These are phyloP conservation scores for Athrips mouffetella DNA, from an alignment of 2,888 invertebrate genomes.

Conservation along the genomic window DNA sequence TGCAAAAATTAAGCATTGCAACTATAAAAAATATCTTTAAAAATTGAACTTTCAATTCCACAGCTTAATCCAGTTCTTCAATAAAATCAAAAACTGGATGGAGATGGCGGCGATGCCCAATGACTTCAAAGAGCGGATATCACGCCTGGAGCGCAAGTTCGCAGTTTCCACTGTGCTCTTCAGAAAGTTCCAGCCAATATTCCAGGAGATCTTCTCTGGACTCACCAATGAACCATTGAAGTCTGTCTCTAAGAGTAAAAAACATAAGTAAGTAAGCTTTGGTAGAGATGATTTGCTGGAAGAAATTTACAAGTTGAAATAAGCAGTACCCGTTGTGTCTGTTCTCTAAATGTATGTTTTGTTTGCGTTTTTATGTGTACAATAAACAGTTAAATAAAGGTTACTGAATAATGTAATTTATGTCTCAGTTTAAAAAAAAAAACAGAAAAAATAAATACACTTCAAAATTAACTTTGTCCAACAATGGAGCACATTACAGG, in stretches of 20 bases:
- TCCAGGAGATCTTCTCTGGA: slow-evolving; percentile 89
- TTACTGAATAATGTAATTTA: too few species aligned
- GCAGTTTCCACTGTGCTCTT: slow-evolving; percentile 96
- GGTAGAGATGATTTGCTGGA: too few species aligned
- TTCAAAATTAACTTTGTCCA: too few species aligned
- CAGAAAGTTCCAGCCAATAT: slow-evolving; percentile 93
- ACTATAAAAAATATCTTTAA: neutral
- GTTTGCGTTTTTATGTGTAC: too few species aligned
- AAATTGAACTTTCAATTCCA: neutral
- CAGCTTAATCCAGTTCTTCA: slow-evolving; percentile 95
- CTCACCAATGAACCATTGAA: slow-evolving; percentile 76
- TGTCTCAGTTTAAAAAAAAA: too few species aligned
- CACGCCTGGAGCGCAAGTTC: slow-evolving; percentile 92
- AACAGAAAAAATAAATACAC: too few species aligned
- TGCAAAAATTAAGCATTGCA: too few species aligned
- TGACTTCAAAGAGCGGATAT: slow-evolving; percentile 89
- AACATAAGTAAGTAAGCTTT: slow-evolving; percentile 54
- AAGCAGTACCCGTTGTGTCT: too few species aligned
- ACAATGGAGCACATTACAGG: too few species aligned
- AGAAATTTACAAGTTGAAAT: too few species aligned
- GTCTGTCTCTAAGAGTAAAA: slow-evolving; percentile 78
- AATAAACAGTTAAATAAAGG: too few species aligned
- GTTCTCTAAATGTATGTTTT: too few species aligned
- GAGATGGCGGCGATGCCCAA: slow-evolving; percentile 94
- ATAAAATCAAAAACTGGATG: slow-evolving; percentile 96